Evolutionary conservation across 2,797 vertebrate genomes (phyloP), one percentile per base, ranked within the genome.

Genomic region (Gorsachius magnificus): DNA sequence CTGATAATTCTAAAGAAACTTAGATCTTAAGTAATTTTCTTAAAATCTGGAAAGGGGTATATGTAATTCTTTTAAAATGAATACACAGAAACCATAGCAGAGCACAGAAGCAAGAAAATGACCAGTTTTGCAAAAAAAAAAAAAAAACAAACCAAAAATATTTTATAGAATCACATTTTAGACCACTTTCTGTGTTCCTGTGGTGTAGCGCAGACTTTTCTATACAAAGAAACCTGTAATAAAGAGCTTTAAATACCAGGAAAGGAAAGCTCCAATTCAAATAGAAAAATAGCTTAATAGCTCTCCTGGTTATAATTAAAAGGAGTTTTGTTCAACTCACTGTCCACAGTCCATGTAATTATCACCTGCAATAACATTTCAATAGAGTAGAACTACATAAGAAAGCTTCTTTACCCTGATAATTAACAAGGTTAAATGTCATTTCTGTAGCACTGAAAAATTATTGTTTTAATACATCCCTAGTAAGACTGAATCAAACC

Each of bases 281-380:
- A 76, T 4, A 71, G 28, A 81, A 77, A 83, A 85, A 87, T 61
- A 66, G 21, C 24, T 93, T 70, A 86, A 63, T 61, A 51, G n/a
- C 58, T 90, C 93, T 95, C 18, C 22, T 45, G 18, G 21, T 79
- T 88, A 51, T 86, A 96, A 93, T 88, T 87, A 91, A 90, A 92
- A 90, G 31, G 12, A 87, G 16, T 19, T 84, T 95, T 83, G 53
- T 89, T 86, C 80, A 79, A 64, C 35, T 90, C 25, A 79, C 51
- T 87, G 46, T 86, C 89, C 63, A 56, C 19, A 82, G 35, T 69
- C 54, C 16, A 60, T 79, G 56, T 53, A 91, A 93, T 93, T 94
- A 91, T 43, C 43, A 70, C n/a, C 58, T 87, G 70, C 87, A 95
- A 95, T 63, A 91, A 51, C 33, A 66, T 95, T 88, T 91, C 54